Conservation (phyloP, 2,113 vertebrate species). For the Furnarius figulus region DNA sequence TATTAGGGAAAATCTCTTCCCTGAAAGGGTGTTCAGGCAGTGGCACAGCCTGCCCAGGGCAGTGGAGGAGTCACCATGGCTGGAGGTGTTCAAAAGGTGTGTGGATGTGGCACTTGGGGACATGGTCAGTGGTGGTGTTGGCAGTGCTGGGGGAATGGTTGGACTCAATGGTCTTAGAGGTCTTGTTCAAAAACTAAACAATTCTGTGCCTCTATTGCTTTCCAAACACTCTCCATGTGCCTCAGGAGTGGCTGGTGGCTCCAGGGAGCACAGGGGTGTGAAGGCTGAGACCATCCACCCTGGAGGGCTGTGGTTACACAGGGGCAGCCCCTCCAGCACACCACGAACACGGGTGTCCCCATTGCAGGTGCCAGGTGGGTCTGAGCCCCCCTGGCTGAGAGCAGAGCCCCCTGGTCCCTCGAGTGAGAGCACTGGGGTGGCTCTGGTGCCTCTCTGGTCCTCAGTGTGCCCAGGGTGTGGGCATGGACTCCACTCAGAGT, state of each 20-base stretch:
- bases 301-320: background rate
- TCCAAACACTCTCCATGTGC: background rate
- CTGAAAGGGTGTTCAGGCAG: too few species aligned
- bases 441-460: background rate
- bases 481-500: fast-evolving
- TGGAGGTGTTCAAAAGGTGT: background rate
- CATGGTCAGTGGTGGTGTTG: fast-evolving
- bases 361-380: background rate
- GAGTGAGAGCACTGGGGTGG: background rate
- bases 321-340: background rate
- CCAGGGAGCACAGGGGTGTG: fast-evolving
- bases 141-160: background rate
- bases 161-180: background rate
- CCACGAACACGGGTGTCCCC: fast-evolving
- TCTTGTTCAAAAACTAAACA: background rate
- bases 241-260: background rate
- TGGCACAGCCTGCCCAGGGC: background rate
- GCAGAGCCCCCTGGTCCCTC: too few species aligned
- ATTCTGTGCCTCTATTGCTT: fast-evolving
- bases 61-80: background rate
- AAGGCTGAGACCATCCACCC: background rate
- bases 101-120: background rate
- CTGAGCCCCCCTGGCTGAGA: background rate
- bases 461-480: fast-evolving
- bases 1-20: background rate